Percentiles rank a stretch among this genome's conserved stretches.
These are phyloP conservation scores for Phaethon lepturus DNA, from an alignment of 2,113 vertebrate species.

Conservation along the genomic window DNA sequence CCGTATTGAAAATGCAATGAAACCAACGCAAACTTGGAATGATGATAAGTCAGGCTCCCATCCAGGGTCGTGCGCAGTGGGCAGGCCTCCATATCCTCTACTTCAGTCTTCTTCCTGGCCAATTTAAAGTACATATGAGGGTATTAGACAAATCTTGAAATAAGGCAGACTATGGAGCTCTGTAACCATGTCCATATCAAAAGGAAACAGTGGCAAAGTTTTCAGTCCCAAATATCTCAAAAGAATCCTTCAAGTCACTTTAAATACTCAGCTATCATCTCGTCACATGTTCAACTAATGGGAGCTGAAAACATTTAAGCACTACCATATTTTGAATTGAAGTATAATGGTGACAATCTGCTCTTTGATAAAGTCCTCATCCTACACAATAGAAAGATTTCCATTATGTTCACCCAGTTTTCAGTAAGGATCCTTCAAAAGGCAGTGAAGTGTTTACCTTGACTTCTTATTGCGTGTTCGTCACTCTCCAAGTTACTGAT, in stretches of 20 bases:
- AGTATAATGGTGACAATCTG: background rate
- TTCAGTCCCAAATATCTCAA: background rate
- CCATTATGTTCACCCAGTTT: background rate
- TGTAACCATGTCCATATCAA: background rate
- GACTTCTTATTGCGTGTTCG: background rate
- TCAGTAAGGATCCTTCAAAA: background rate
- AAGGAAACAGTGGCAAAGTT: background rate
- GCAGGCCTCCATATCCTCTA: background rate
- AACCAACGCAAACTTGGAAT: background rate
- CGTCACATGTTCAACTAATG: background rate
- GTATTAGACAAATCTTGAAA: background rate
- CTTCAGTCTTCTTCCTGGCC: background rate
- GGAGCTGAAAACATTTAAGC: background rate
- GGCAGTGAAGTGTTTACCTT: background rate
- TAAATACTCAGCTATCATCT: background rate
- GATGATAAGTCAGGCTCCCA: background rate
- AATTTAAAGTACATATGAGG: background rate
- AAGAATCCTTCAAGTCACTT: background rate
- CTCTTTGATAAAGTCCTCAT: background rate
- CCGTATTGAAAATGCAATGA: background rate
- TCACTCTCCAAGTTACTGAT: background rate
- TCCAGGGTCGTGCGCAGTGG: background rate
- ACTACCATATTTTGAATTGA: background rate
- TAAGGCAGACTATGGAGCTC: background rate
- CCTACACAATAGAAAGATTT: background rate